Base-by-base conservation (phyloP, 2,797 vertebrate species). In the Triplophysa yarkandensis region DNA sequence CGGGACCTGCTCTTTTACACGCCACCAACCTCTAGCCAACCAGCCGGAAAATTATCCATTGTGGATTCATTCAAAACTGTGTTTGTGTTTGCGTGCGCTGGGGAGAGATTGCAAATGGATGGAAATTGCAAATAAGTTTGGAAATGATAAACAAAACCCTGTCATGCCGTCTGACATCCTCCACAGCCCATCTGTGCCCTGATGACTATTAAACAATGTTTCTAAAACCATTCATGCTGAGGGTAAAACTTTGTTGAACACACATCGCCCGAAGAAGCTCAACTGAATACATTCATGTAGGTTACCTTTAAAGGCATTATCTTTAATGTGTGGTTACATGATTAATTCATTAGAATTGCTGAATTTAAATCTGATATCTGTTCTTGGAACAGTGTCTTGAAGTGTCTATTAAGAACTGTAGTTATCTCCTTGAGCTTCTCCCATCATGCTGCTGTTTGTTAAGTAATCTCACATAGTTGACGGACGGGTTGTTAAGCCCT, bases 31-130 rank as follows among this genome's bases (percentile, higher is more conserved):
- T 67, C 60, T n/a, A 69, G 21, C 81, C 80, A 84, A n/a, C 62
- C 69, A 78, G 72, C 76, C 48, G 63, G 83, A 83, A 84, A 86
- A 82, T 83, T 78, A 81, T 84, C 75, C 80, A 80, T 71, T 80
- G 68, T 73, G 67, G 75, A 81, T 76, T 83, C 80, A 80, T 80
- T 82, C 32, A 71, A 60, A 73, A 43, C 55, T 39, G 46, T 79
- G 68, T 71, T 76, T 76, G 73, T 39, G 54, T 67, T 71, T 27
- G 68, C 13, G 52, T n/a, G n/a, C 19, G 32, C 19, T 34, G 25
- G 44, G 64, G 48, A 61, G 32, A 39, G 61, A 71, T 32, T 23
- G 34, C 23, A 67, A 79, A 79, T 71, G 68, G 36, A 36, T 5
- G 27, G 62, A 71, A 82, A 71, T 68, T 63, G 41, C n/a, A 62